Conservation (phyloP, 1,140 invertebrate species). For the Phenacoccus solenopsis region DNA sequence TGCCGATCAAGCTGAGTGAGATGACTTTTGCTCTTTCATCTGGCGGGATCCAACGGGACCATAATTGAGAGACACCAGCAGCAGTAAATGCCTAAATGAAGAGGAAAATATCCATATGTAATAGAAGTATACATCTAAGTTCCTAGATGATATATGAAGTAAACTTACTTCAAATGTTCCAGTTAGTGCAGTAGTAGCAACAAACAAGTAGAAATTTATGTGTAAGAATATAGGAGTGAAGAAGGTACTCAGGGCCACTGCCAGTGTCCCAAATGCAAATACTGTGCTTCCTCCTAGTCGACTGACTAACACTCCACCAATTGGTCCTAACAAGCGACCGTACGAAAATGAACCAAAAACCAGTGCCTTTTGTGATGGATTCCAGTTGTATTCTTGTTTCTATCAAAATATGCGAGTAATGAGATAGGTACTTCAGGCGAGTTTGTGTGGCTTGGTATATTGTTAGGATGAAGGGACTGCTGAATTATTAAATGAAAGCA, state of each 20-base stretch:
- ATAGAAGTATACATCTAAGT: neutral
- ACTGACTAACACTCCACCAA: neutral
- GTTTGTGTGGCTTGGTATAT: too few species aligned
- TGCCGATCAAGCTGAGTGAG: slow-evolving; percentile 53
- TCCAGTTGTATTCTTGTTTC: neutral
- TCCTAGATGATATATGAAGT: neutral
- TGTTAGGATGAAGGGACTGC: too few species aligned
- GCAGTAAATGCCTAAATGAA: neutral
- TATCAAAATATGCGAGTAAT: neutral
- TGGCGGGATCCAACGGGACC: slow-evolving; percentile 54
- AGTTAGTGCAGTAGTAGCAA: neutral
- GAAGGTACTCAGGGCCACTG: neutral
- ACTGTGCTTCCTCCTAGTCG: neutral
- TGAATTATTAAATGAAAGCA: too few species aligned
- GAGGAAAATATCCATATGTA: neutral
- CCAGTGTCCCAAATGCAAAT: neutral
- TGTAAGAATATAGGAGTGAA: neutral
- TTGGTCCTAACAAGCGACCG: neutral
- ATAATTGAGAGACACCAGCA: neutral
- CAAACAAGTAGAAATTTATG: neutral
- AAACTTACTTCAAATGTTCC: neutral
- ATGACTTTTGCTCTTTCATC: slow-evolving; percentile 66
- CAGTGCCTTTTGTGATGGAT: neutral
- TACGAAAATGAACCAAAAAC: neutral
- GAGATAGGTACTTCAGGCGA: too few species aligned